Evolutionary conservation across 2,888 invertebrate species (phyloP).

Genomic region (Trilocha varians): DNA sequence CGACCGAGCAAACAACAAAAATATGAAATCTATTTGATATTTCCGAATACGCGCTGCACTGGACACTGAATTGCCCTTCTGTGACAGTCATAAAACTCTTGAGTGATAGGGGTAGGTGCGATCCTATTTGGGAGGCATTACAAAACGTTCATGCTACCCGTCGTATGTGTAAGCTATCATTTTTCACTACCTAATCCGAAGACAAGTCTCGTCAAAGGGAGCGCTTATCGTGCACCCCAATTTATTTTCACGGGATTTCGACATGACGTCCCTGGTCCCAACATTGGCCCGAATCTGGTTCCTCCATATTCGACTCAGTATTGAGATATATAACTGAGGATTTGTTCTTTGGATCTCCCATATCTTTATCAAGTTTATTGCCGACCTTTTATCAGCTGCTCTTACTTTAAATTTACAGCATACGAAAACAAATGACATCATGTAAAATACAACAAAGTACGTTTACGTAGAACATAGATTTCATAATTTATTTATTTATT

Average conservation of each 20-base stretch:
- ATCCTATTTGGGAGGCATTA: conserved; percentile 18
- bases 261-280: conserved; percentile 28
- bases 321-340: background rate
- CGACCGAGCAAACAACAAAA: too few relatives aligned
- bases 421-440: too few relatives aligned
- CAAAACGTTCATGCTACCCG: conserved; percentile 39
- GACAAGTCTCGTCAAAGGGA: conserved; percentile 68
- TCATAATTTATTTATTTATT: too few relatives aligned
- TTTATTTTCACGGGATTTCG: conserved; percentile 63
- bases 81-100: background rate
- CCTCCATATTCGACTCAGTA: background rate
- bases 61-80: background rate
- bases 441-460: too few relatives aligned
- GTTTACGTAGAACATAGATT: too few relatives aligned
- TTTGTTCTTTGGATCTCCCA: background rate
- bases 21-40: background rate
- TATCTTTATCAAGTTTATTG: background rate
- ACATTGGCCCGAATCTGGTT: conserved; percentile 1
- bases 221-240: conserved; percentile 64
- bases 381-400: too few relatives aligned
- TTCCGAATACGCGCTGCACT: background rate
- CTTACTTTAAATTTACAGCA: too few relatives aligned
- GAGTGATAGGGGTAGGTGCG: background rate
- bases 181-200: conserved; percentile 68
- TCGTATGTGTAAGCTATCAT: conserved; percentile 56